A percentile compares a stretch with the other conserved stretches of the same genome.
Evolutionary conservation across 2,888 invertebrate genomes (phyloP).

Genomic region (Heliconius charithonia): DNA sequence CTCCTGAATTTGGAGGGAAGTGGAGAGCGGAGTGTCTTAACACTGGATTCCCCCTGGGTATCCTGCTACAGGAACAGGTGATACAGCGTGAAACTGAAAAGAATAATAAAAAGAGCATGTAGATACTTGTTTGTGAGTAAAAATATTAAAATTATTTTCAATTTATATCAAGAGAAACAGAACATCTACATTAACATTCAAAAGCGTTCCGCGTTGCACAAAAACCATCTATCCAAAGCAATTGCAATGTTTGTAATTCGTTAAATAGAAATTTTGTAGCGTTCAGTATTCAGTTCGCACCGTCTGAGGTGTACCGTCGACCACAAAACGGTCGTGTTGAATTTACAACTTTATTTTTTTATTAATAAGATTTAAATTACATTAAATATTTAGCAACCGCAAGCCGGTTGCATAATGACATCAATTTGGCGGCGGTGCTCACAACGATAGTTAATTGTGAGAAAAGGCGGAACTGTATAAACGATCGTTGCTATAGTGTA

Average conservation of each 20-base stretch:
- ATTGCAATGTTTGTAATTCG: conserved; percentile 36
- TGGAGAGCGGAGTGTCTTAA: no score
- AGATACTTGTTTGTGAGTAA: background rate
- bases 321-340: conserved; percentile 5
- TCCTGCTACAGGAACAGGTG: no score
- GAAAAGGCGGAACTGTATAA: conserved; percentile 45
- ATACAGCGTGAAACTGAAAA: no score
- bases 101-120: no score
- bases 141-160: background rate
- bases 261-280: conserved; percentile 41
- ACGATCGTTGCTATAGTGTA: conserved; percentile 39
- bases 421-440: conserved; percentile 42
- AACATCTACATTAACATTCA: conserved; percentile 30
- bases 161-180: background rate
- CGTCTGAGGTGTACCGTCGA: conserved; percentile 24
- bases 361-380: conserved; percentile 12
- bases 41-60: no score
- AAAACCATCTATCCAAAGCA: conserved; percentile 35
- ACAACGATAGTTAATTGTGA: conserved; percentile 43
- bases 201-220: conserved; percentile 24
- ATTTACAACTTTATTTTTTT: conserved; percentile 25
- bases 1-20: no score
- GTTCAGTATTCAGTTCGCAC: conserved; percentile 37
- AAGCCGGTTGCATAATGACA: conserved; percentile 42
- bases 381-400: background rate